phyloP scores from a whole-genome alignment of 2,113 vertebrate genomes.

The Hyaena hyaena region DNA sequence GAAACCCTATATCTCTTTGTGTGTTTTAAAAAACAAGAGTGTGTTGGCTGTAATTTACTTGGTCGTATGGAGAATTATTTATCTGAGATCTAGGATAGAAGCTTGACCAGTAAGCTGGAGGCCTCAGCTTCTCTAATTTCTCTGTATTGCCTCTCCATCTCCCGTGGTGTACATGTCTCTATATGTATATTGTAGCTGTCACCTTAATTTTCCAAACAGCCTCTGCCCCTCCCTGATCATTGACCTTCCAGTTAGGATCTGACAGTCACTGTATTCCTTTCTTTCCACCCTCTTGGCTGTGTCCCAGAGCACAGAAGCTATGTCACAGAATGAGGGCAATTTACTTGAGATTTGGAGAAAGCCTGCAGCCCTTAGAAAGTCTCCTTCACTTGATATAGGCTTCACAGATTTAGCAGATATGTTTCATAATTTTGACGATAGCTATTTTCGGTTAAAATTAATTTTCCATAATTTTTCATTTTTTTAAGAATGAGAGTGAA shows the following conservation, averaged over 20 bases:
- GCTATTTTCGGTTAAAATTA: neutral
- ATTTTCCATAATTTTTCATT: neutral
- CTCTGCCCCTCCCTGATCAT: neutral
- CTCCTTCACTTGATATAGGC: neutral
- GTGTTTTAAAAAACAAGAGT: neutral
- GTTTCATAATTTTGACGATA: neutral
- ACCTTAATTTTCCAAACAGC: neutral
- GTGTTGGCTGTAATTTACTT: neutral
- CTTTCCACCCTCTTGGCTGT: neutral
- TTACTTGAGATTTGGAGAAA: neutral
- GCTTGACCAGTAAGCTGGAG: neutral
- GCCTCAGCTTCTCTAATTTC: neutral
- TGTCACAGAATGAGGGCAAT: neutral
- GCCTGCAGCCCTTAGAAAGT: neutral
- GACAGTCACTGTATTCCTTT: neutral
- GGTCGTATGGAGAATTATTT: neutral
- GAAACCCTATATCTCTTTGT: neutral
- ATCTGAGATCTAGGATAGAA: neutral
- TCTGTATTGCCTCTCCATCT: neutral
- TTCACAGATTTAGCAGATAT: neutral
- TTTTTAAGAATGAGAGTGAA: neutral
- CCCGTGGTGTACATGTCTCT: neutral
- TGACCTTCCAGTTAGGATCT: neutral
- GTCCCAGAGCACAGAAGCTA: neutral
- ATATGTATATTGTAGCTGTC: too few species aligned